Evolutionary conservation across 2,113 vertebrate genomes (phyloP).

Genomic region (Pithys albifrons): DNA sequence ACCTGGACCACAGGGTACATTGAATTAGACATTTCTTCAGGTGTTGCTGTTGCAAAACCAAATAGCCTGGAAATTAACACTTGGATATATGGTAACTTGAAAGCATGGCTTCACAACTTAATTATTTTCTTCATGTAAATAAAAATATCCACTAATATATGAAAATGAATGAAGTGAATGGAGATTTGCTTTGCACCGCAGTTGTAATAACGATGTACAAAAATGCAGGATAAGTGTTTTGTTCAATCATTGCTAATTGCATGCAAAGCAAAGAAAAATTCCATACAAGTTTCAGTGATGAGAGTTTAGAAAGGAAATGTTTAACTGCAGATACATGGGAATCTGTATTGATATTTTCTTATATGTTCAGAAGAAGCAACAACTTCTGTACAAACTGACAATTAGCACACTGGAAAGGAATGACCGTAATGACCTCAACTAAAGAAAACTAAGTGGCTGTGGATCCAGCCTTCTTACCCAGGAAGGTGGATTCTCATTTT

Average conservation of each 20-base stretch:
- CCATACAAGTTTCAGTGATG: background rate
- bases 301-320: constrained; percentile 13
- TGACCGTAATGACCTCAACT: background rate
- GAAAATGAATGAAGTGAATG: background rate
- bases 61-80: background rate
- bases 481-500: background rate
- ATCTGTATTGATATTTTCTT: background rate
- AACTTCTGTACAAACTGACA: background rate
- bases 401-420: background rate
- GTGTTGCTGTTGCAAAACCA: background rate
- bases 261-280: background rate
- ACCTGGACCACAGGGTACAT: accelerated
- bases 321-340: background rate
- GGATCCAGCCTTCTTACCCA: background rate
- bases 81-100: background rate
- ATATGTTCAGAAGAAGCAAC: background rate
- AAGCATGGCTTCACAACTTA: background rate
- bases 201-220: background rate
- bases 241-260: background rate
- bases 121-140: background rate
- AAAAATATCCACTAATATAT: background rate
- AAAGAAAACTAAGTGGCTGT: background rate
- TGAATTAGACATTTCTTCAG: background rate
- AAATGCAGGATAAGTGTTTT: background rate
- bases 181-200: background rate